Conservation (phyloP, 1,140 invertebrate genomes). For the Drosophila mauritiana region DNA sequence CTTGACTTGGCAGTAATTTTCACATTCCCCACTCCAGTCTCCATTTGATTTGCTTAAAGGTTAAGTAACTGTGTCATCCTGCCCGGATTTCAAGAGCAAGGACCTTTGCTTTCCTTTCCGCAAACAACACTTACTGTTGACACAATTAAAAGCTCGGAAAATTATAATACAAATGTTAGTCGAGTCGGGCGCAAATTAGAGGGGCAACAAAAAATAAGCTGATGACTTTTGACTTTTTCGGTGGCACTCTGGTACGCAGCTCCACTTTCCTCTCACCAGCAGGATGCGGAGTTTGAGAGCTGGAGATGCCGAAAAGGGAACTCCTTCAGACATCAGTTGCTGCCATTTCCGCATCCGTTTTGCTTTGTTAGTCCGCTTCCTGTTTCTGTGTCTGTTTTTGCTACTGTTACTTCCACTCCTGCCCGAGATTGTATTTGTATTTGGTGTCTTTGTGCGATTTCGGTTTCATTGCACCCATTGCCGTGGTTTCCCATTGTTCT, state of each 20-base stretch:
- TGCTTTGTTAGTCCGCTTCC: constrained; percentile 69
- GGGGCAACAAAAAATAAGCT: constrained; percentile 12
- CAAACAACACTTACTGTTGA: constrained; percentile 22
- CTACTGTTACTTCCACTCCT: constrained; percentile 15
- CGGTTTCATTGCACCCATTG: constrained; percentile 74
- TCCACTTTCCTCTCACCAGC: constrained; percentile 22
- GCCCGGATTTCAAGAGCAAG: constrained; percentile 38
- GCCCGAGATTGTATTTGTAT: constrained; percentile 46
- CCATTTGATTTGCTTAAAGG: constrained; percentile 73
- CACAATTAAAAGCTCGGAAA: constrained; percentile 40
- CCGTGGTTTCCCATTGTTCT: constrained; percentile 45
- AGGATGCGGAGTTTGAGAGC: constrained; percentile 17
- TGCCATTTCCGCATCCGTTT: constrained; percentile 71
- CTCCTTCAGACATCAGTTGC: constrained; percentile 65
- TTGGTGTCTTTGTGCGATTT: constrained; percentile 59
- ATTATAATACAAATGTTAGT: constrained; percentile 51
- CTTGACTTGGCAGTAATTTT: constrained; percentile 12
- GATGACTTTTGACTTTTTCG: constrained; percentile 41
- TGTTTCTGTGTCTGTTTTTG: constrained; percentile 49
- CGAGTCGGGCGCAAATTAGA: constrained; percentile 36
- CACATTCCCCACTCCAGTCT: constrained; percentile 24
- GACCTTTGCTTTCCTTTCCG: background rate
- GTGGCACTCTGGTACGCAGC: background rate
- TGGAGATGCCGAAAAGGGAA: constrained; percentile 31
- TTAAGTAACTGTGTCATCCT: constrained; percentile 71